Conservation (phyloP, 2,888 invertebrate species). For the Himalopsyche japonica region DNA sequence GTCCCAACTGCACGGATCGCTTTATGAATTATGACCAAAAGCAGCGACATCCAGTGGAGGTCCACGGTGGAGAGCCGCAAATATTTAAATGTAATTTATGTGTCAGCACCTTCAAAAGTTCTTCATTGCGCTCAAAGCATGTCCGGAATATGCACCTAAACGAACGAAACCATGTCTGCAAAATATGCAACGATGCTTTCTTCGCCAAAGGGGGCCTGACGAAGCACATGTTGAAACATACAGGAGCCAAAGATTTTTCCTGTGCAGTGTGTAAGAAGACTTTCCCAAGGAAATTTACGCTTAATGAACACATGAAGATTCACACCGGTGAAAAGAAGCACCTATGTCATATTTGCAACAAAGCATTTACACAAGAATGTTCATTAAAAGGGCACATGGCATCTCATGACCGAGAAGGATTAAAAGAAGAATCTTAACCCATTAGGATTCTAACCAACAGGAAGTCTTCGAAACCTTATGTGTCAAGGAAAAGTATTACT, state of each 20-base stretch:
- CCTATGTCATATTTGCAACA: constrained; percentile 13
- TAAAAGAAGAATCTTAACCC: not conserved
- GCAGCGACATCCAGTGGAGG: constrained; percentile 11
- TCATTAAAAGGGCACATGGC: constrained; percentile 22
- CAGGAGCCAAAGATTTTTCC: constrained; percentile 5
- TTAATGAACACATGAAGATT: constrained; percentile 18
- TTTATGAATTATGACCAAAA: constrained; percentile 12
- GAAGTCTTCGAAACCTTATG: too few species aligned
- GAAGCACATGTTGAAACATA: constrained; percentile 15
- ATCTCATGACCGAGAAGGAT: not conserved
- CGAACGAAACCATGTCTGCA: constrained; percentile 13
- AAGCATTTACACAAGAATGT: constrained; percentile 21
- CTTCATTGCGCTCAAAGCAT: constrained; percentile 7
- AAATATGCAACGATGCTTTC: not conserved
- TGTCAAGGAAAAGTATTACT: too few species aligned
- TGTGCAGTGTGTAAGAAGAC: constrained; percentile 21
- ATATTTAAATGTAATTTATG: constrained; percentile 19
- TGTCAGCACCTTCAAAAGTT: not conserved
- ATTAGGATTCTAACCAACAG: too few species aligned
- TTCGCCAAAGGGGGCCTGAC: constrained; percentile 3
- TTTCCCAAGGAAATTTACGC: constrained; percentile 17
- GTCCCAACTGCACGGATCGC: constrained; percentile 13
- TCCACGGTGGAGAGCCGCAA: constrained; percentile 17
- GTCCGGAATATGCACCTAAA: constrained; percentile 18
- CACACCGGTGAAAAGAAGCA: constrained; percentile 16